Percentiles rank a stretch among this genome's conserved stretches.
Evolutionary conservation across 2,113 vertebrate species (phyloP).

Genomic region (Amia ocellicauda): DNA sequence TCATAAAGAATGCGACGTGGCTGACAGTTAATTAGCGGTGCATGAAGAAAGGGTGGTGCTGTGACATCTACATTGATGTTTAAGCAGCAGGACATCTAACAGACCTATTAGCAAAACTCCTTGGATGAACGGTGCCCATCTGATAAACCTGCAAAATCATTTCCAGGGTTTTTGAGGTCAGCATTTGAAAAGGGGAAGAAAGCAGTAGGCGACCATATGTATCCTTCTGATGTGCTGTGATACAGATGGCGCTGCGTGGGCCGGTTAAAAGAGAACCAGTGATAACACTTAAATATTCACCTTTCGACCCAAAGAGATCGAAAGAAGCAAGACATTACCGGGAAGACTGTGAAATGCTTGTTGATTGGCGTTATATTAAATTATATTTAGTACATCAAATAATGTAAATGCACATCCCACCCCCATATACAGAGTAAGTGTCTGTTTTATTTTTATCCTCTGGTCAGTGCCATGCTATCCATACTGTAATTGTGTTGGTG

Average conservation of each 20-base stretch:
- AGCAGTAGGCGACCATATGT: constrained; percentile 4
- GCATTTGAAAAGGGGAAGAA: neutral
- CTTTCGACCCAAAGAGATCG: neutral
- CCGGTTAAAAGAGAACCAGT: neutral
- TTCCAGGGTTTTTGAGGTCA: neutral
- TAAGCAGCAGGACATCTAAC: neutral
- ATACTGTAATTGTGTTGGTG: no score
- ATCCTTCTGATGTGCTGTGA: neutral
- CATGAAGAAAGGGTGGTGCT: neutral
- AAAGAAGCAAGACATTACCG: neutral
- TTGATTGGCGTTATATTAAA: no score
- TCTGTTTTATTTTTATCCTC: no score
- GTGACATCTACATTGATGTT: neutral
- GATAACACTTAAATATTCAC: constrained; percentile 2
- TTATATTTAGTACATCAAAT: no score
- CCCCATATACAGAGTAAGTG: no score
- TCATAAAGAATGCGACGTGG: neutral
- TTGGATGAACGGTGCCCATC: neutral
- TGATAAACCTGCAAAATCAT: neutral
- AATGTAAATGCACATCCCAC: no score
- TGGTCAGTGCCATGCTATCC: no score
- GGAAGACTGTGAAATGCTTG: no score
- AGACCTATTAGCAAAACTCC: neutral
- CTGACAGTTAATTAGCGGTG: neutral
- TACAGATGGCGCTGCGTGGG: constrained; percentile 20